Evolutionary conservation across 2,888 invertebrate genomes (phyloP).

Genomic region (Apantesis nais): DNA sequence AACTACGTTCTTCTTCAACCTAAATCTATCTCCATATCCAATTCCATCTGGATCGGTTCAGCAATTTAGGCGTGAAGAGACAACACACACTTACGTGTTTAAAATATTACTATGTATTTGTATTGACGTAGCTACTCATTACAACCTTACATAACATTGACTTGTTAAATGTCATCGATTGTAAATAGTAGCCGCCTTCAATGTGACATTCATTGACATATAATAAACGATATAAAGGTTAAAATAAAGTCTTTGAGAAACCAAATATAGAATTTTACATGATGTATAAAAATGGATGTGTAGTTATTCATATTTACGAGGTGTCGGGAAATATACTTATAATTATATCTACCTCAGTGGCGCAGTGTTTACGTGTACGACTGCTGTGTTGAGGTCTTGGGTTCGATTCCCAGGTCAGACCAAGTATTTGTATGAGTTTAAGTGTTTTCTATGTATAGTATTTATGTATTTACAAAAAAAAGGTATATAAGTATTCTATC

Average conservation of each 20-base stretch:
- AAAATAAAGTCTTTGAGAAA: background rate
- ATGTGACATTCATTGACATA: slow-evolving; percentile 18
- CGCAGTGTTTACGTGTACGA: no score
- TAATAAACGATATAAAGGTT: slow-evolving; percentile 4
- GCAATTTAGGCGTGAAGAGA: no score
- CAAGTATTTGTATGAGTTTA: no score
- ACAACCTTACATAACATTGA: slow-evolving; percentile 3
- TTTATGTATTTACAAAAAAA: no score
- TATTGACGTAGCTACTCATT: background rate
- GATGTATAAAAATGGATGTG: background rate
- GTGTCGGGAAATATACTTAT: background rate
- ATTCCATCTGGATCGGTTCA: no score
- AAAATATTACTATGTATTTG: background rate
- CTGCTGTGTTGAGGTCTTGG: no score
- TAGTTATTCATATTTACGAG: background rate
- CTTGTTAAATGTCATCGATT: slow-evolving; percentile 14
- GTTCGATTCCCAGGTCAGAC: no score
- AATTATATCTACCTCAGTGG: background rate
- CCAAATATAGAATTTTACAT: background rate
- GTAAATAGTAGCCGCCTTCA: slow-evolving; percentile 1
- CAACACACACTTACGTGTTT: no score
- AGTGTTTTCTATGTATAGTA: no score
- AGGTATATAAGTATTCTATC: no score
- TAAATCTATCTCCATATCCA: no score
- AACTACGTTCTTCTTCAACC: no score